Conservation (phyloP, 2,888 invertebrate species). For the Empis livida region DNA sequence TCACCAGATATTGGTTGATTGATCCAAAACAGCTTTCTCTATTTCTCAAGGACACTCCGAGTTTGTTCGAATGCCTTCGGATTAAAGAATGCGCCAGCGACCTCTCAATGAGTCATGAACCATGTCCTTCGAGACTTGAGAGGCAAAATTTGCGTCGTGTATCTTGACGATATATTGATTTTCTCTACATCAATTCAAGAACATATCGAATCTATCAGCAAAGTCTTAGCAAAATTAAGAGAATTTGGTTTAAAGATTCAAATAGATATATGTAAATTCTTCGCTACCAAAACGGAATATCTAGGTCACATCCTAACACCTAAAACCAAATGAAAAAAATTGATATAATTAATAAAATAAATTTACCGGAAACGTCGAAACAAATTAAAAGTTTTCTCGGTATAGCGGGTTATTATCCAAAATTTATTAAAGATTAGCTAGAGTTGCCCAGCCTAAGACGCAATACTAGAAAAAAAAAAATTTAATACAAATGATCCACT, state of each 20-base stretch:
- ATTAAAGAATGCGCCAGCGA: background rate
- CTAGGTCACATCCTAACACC: background rate
- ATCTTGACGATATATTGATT: conserved; percentile 5
- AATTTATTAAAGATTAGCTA: conserved; percentile 6
- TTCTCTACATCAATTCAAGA: conserved; percentile 4
- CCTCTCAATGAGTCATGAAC: background rate
- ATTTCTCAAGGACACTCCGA: conserved; percentile 7
- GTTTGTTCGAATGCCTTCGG: conserved; percentile 3
- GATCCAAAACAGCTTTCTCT: conserved; percentile 8
- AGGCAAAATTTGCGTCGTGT: conserved; percentile 2
- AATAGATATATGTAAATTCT: conserved; percentile 4
- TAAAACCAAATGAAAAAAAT: background rate
- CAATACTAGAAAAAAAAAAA: conserved; percentile 5
- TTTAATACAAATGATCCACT: conserved; percentile 4
- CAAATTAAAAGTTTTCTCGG: conserved; percentile 3
- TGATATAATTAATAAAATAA: background rate
- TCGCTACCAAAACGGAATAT: background rate
- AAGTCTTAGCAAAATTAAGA: conserved; percentile 1
- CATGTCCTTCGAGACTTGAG: background rate
- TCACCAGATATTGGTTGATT: background rate
- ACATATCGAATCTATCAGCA: conserved; percentile 2
- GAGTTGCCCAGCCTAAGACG: conserved; percentile 5
- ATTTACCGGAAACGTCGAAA: background rate
- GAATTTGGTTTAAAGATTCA: conserved; percentile 6
- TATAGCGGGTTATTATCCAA: conserved; percentile 5